Evolutionary conservation across 2,888 invertebrate genomes (phyloP).

Genomic region (Tenthredo livida): DNA sequence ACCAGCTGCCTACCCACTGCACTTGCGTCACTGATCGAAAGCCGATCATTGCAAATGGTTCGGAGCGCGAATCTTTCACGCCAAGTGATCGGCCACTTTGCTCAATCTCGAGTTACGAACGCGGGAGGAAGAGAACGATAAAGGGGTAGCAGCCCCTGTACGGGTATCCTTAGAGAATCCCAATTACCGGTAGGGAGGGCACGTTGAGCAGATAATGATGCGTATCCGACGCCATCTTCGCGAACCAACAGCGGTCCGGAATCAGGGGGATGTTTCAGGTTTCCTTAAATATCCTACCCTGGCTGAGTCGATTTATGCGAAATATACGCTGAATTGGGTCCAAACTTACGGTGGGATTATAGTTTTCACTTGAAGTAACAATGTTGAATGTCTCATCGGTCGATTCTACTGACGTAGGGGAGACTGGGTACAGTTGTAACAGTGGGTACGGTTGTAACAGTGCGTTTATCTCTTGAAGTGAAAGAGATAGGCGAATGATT

Average conservation of each 20-base stretch:
- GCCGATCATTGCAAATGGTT: constrained; percentile 9
- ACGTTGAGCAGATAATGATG: constrained; percentile 37
- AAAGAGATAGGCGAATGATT: too few relatives aligned
- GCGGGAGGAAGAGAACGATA: constrained; percentile 8
- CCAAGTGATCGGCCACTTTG: constrained; percentile 21
- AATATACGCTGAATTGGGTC: neutral
- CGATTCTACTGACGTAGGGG: neutral
- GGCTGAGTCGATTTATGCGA: neutral
- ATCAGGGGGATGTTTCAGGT: constrained; percentile 24
- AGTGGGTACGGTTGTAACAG: too few relatives aligned
- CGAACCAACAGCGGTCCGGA: neutral
- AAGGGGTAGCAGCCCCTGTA: constrained; percentile 7
- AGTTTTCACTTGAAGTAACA: neutral
- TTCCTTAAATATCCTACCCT: neutral
- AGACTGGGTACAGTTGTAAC: too few relatives aligned
- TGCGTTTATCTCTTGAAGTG: too few relatives aligned
- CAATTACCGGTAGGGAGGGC: constrained; percentile 26
- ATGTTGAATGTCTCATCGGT: neutral
- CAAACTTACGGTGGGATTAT: neutral
- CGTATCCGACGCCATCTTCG: constrained; percentile 31
- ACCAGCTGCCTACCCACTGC: neutral
- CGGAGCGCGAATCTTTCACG: constrained; percentile 16
- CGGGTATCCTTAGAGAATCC: constrained; percentile 31
- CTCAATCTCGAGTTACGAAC: neutral
- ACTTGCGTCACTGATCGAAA: neutral